A percentile compares a stretch with the other conserved stretches of the same genome.
Evolutionary conservation across 2,888 invertebrate species (phyloP).

Genomic region (Sympetrum striolatum): DNA sequence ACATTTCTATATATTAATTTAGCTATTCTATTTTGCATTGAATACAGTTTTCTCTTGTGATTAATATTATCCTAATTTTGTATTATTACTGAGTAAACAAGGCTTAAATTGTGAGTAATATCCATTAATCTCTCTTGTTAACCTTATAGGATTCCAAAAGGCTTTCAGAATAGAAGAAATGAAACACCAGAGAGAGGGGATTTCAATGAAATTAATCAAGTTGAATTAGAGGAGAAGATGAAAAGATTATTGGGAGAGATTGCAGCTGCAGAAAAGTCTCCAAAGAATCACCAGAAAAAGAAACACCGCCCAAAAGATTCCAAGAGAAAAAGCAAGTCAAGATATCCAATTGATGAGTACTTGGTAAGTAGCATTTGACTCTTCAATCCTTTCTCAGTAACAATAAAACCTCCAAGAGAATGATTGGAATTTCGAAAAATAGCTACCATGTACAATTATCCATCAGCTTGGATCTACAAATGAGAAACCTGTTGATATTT

Average conservation of each 20-base stretch:
- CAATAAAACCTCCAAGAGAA: no score
- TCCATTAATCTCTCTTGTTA: background rate
- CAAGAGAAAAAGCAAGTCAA: background rate
- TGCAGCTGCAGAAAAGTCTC: background rate
- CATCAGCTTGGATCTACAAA: no score
- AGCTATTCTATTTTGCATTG: no score
- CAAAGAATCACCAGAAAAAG: background rate
- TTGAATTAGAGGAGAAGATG: background rate
- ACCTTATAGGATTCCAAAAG: background rate
- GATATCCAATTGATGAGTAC: constrained; percentile 8
- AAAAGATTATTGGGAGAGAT: background rate
- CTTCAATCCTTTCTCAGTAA: background rate
- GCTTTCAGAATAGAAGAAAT: background rate
- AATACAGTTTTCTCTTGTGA: no score
- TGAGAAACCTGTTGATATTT: no score
- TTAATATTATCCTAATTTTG: no score
- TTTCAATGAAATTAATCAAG: background rate
- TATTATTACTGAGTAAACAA: no score
- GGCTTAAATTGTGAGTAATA: background rate
- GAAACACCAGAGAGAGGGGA: background rate
- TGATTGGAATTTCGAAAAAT: no score
- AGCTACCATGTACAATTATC: no score
- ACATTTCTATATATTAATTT: no score
- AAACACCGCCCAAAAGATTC: background rate
- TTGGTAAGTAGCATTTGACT: background rate